Percentiles rank a stretch among this genome's conserved stretches.
These are phyloP conservation scores for Limnephilus lunatus DNA, from an alignment of 2,888 invertebrate species.

Conservation along the genomic window DNA sequence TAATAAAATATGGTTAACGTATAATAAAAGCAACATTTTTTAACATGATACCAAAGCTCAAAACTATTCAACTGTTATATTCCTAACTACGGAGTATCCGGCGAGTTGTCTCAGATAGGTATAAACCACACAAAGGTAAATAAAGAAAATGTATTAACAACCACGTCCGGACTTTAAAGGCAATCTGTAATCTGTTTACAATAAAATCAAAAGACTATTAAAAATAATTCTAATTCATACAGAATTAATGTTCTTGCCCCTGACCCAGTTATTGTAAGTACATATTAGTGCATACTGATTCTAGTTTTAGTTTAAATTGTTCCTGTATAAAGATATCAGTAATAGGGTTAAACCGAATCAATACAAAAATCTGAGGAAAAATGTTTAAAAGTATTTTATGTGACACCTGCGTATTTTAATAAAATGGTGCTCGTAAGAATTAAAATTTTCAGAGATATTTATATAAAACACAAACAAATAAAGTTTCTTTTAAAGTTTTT, in stretches of 20 bases:
- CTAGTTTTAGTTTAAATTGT: neutral
- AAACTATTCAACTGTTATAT: neutral
- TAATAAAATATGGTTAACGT: no score
- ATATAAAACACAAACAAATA: no score
- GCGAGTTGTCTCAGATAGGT: neutral
- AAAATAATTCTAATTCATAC: neutral
- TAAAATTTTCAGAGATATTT: no score
- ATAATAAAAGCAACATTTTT: neutral
- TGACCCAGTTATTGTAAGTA: neutral
- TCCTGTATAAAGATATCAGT: neutral
- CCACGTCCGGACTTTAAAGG: neutral
- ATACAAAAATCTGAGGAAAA: no score
- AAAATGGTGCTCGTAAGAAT: no score
- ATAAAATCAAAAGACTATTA: neutral
- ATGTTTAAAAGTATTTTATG: no score
- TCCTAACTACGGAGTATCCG: neutral
- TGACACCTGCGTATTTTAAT: no score
- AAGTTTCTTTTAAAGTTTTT: no score
- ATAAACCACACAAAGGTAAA: neutral
- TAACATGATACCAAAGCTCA: neutral
- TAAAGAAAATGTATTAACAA: neutral
- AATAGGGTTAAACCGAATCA: no score
- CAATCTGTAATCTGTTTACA: neutral
- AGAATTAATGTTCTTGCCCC: neutral
- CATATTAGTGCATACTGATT: neutral